A percentile compares a stretch with the other conserved stretches of the same genome.
Conservation (phyloP, 1,140 invertebrate genomes). For the Ladona fulva region DNA sequence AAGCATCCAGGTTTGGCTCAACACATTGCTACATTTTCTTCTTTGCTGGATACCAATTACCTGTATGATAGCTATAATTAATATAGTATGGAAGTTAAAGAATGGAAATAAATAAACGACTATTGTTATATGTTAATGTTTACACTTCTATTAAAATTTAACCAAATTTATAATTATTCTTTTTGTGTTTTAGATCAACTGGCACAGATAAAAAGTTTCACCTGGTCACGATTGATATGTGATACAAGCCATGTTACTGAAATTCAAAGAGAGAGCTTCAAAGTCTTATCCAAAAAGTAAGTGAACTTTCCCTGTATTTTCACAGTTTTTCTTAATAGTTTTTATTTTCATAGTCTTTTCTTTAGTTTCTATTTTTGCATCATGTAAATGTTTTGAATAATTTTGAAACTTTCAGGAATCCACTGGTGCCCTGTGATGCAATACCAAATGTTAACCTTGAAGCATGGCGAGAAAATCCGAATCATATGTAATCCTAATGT, state of each 20-base stretch:
- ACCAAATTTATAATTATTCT: constrained; percentile 19
- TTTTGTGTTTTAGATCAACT: constrained; percentile 54
- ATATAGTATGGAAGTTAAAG: no score
- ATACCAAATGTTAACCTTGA: background rate
- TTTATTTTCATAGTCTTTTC: no score
- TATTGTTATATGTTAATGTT: no score
- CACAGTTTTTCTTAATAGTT: constrained; percentile 14
- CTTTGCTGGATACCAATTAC: no score
- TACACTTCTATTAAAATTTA: background rate
- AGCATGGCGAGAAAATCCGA: background rate
- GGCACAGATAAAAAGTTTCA: constrained; percentile 57
- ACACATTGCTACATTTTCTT: no score
- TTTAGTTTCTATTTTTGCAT: no score
- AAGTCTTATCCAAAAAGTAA: no score
- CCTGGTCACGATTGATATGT: constrained; percentile 62
- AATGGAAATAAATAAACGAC: no score
- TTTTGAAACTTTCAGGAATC: constrained; percentile 47
- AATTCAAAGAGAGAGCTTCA: constrained; percentile 51
- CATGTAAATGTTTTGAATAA: no score
- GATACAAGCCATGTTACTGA: constrained; percentile 62
- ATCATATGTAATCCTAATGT: no score
- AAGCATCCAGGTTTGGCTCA: no score
- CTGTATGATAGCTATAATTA: no score
- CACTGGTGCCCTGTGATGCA: constrained; percentile 49
- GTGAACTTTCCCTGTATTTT: constrained; percentile 11